These are phyloP conservation scores for Palythoa caribaeorum DNA, from an alignment of 92 coral and sea anemone species.

Conservation along the genomic window DNA sequence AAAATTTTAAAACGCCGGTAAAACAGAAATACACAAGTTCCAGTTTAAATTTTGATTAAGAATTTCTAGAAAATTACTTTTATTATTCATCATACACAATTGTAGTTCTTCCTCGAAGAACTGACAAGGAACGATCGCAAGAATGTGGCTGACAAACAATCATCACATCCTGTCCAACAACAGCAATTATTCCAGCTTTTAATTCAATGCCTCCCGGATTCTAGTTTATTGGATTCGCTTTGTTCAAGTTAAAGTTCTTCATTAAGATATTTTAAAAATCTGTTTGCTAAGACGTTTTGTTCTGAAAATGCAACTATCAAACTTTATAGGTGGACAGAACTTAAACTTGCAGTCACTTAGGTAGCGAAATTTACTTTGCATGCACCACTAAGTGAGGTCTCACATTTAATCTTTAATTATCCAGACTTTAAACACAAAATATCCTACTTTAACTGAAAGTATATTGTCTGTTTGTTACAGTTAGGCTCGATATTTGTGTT, in stretches of 20 bases:
- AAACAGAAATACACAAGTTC: background rate
- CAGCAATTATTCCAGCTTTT: background rate
- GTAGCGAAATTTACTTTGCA: background rate
- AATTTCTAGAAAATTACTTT: background rate
- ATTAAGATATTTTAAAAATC: background rate
- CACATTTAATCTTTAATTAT: background rate
- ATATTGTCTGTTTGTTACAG: slow-evolving; percentile 48
- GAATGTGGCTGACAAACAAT: slow-evolving; percentile 6
- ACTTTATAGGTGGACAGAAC: background rate
- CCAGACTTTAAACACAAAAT: slow-evolving; percentile 4
- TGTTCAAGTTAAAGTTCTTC: background rate
- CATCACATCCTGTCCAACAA: slow-evolving; percentile 42
- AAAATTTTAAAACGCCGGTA: background rate
- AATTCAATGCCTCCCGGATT: background rate
- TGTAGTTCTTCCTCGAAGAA: background rate
- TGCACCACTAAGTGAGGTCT: background rate
- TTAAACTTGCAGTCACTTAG: background rate
- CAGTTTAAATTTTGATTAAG: background rate
- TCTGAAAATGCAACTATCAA: background rate
- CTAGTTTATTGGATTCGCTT: background rate
- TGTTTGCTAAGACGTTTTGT: background rate
- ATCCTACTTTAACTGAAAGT: background rate
- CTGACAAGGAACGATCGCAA: background rate
- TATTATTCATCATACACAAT: background rate
- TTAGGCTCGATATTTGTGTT: slow-evolving; percentile 20